Conservation (phyloP, 2,888 invertebrate genomes). For the Melipona beecheii region DNA sequence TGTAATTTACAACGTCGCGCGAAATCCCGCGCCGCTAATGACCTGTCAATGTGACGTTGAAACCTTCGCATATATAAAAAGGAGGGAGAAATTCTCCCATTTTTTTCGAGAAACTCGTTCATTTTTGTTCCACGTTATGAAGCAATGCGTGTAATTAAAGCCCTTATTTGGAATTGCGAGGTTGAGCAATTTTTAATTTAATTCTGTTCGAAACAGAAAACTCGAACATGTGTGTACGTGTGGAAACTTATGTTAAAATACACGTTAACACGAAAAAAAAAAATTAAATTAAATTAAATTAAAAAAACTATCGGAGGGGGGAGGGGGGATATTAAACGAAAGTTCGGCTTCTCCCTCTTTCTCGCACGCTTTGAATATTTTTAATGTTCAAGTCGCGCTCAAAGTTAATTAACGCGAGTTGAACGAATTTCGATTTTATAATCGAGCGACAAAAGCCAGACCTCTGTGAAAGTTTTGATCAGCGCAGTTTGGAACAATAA, state of each 20-base stretch:
- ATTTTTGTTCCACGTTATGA: background rate
- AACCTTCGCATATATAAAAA: no score
- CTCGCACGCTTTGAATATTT: background rate
- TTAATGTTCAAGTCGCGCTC: background rate
- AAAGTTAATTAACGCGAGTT: background rate
- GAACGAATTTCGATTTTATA: background rate
- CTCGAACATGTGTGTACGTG: no score
- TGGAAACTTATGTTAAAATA: background rate
- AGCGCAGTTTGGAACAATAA: background rate
- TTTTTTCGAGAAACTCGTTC: background rate
- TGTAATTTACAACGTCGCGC: no score
- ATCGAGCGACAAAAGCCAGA: no score
- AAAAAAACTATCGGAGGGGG: background rate
- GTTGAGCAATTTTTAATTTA: background rate
- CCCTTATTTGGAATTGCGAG: background rate
- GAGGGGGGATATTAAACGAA: background rate
- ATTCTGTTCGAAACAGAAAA: background rate
- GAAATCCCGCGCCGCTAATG: no score
- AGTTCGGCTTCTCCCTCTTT: background rate
- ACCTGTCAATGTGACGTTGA: no score
- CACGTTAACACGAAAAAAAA: background rate
- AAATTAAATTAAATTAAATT: no score
- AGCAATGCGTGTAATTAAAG: no score
- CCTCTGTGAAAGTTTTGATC: background rate
- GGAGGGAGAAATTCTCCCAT: no score